Evolutionary conservation across 2,113 vertebrate species (phyloP).

Genomic region (Perca flavescens): DNA sequence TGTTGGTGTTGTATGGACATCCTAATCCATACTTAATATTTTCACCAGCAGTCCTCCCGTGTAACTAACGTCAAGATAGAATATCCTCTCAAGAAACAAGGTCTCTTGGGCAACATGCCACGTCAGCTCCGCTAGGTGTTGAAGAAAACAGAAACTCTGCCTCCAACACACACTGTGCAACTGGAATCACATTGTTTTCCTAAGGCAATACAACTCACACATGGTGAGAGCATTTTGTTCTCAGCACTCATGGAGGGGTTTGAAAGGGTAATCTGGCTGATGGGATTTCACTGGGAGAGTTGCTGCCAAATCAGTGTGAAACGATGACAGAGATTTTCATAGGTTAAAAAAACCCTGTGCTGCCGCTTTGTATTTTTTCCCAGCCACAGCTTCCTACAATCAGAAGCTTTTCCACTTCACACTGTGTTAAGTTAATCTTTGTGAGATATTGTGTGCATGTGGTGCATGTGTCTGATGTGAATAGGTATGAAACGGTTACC

Average conservation of each 20-base stretch:
- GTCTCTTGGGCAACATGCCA: not conserved
- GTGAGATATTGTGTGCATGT: not conserved
- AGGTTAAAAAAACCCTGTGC: conserved; percentile 3
- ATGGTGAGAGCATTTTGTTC: conserved; percentile 41
- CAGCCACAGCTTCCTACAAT: conserved; percentile 21
- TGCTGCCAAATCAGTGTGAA: conserved; percentile 44
- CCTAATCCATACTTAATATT: not conserved
- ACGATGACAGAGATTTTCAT: conserved; percentile 54
- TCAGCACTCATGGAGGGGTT: conserved; percentile 18
- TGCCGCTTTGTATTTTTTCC: conserved; percentile 21
- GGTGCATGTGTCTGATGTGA: conserved; percentile 11
- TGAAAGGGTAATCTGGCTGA: conserved; percentile 25
- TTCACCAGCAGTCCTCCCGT: not conserved
- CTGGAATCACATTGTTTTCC: conserved; percentile 26
- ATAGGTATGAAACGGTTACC: not conserved
- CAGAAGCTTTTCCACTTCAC: conserved; percentile 19
- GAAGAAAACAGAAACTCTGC: conserved; percentile 5
- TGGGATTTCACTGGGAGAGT: conserved; percentile 35
- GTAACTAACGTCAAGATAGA: not conserved
- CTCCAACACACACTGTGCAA: not conserved
- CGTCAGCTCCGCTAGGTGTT: not conserved
- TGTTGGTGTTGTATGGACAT: not conserved
- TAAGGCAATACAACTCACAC: conserved; percentile 20
- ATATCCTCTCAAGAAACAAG: conserved; percentile 4
- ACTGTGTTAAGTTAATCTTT: not conserved